Conservation (phyloP, 2,113 vertebrate species). For the Leptobrachium leishanense region DNA sequence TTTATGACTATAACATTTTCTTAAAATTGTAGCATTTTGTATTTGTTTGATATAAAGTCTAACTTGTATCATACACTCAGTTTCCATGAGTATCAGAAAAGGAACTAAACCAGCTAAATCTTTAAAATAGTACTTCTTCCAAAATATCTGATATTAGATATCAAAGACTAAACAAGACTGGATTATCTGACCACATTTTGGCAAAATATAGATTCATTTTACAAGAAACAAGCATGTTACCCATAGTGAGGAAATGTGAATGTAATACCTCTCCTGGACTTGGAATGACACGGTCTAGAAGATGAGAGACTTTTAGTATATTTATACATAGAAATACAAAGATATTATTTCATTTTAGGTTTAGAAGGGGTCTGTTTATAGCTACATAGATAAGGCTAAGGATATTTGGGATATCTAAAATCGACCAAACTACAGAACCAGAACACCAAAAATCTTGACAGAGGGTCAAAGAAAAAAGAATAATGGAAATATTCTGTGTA, state of each 20-base stretch:
- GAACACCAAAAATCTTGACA: too few relatives aligned
- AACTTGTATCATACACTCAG: conserved; percentile 4
- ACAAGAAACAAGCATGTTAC: conserved; percentile 20
- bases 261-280: conserved; percentile 4
- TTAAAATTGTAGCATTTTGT: too few relatives aligned
- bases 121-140: conserved; percentile 13
- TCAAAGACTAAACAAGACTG: conserved; percentile 21
- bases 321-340: conserved; percentile 2
- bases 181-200: conserved; percentile 31
- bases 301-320: neutral
- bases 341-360: too few relatives aligned
- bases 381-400: too few relatives aligned
- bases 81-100: too few relatives aligned
- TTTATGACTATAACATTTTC: too few relatives aligned
- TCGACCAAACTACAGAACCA: too few relatives aligned
- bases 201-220: conserved; percentile 17
- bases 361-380: too few relatives aligned
- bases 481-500: too few relatives aligned
- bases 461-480: too few relatives aligned
- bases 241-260: conserved; percentile 3
- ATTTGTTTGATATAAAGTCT: neutral
- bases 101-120: conserved; percentile 7
- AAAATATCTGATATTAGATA: conserved; percentile 13
- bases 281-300: neutral
- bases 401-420: too few relatives aligned